phyloP scores from a whole-genome alignment of 2,888 invertebrate species.

The Elegia similella region DNA sequence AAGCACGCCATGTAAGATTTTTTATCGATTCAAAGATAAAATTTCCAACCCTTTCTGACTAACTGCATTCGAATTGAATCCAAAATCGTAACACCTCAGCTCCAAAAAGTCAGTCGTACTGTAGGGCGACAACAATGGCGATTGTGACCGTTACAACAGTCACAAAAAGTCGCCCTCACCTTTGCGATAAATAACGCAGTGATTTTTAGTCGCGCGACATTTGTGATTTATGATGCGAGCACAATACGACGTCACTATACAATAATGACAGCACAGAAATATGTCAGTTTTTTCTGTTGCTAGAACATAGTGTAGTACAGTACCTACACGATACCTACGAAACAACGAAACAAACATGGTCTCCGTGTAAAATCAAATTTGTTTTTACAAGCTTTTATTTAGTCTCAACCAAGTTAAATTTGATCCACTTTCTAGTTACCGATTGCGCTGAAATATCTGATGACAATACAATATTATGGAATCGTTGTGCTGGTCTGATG shows the following conservation, averaged over 20 bases:
- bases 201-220: slow-evolving; percentile 74
- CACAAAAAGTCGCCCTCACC: slow-evolving; percentile 61
- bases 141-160: slow-evolving; percentile 51
- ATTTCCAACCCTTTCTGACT: neutral
- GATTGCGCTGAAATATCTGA: too few species aligned
- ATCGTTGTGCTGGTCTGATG: too few species aligned
- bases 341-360: too few species aligned
- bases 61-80: neutral
- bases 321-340: too few species aligned
- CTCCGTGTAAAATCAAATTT: too few species aligned
- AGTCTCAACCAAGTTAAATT: too few species aligned
- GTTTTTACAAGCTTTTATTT: too few species aligned
- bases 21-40: neutral
- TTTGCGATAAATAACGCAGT: slow-evolving; percentile 64
- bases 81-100: neutral
- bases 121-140: slow-evolving; percentile 42
- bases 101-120: slow-evolving; percentile 22
- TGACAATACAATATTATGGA: too few species aligned
- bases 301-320: too few species aligned
- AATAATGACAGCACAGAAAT: neutral
- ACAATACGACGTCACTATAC: slow-evolving; percentile 47
- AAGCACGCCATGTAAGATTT: too few species aligned
- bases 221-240: slow-evolving; percentile 69
- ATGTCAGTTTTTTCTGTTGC: neutral
- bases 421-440: too few species aligned